Percentiles rank a stretch among this genome's conserved stretches.
phyloP scores from a whole-genome alignment of 2,888 invertebrate genomes.

The Minunthozetes semirufus region DNA sequence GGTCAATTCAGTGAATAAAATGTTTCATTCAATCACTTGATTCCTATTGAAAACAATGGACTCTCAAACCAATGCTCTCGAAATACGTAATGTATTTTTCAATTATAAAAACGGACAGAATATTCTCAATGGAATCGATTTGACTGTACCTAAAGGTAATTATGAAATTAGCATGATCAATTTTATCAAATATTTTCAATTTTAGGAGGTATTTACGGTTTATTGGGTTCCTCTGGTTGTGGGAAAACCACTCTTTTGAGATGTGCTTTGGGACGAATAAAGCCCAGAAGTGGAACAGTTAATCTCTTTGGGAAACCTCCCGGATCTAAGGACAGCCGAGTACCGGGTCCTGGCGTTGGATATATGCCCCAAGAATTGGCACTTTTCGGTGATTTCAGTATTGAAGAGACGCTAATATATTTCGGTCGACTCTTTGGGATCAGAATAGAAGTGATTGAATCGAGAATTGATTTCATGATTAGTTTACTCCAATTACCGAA shows the following conservation, averaged over 20 bases:
- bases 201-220: too few species aligned
- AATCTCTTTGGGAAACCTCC: constrained; percentile 83
- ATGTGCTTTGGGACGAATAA: constrained; percentile 71
- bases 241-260: constrained; percentile 88
- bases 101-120: constrained; percentile 20
- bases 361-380: constrained; percentile 73
- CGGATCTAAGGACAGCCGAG: constrained; percentile 76
- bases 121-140: constrained; percentile 30
- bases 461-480: constrained; percentile 47
- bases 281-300: constrained; percentile 76
- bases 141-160: constrained; percentile 32
- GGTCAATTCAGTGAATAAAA: neutral
- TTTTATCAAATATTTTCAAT: neutral
- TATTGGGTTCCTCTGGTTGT: constrained; percentile 69
- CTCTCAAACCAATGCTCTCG: neutral
- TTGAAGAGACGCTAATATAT: constrained; percentile 48
- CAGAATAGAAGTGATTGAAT: constrained; percentile 34
- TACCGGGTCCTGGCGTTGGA: constrained; percentile 85
- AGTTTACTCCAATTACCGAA: constrained; percentile 49
- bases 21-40: neutral
- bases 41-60: neutral
- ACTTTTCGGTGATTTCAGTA: constrained; percentile 45
- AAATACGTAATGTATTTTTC: neutral
- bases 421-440: constrained; percentile 49
- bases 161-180: too few species aligned